Conservation (phyloP, 2,113 vertebrate genomes). For the Pseudorectes ferrugineus region DNA sequence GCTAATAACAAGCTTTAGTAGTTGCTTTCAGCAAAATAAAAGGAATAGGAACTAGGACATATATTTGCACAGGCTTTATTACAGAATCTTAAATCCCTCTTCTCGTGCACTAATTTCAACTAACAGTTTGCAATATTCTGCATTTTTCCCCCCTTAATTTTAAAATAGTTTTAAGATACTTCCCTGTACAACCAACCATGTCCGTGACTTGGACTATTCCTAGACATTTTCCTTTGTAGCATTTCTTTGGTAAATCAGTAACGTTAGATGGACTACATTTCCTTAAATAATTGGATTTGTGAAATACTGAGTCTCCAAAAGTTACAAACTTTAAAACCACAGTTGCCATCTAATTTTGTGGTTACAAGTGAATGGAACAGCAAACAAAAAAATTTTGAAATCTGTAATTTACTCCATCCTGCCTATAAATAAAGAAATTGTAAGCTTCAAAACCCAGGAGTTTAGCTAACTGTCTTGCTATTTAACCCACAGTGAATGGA, state of each 20-base stretch:
- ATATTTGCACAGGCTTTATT: not conserved
- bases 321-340: not conserved
- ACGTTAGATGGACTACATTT: not conserved
- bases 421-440: not conserved
- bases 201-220: not conserved
- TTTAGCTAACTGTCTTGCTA: not conserved
- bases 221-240: not conserved
- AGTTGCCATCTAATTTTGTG: not conserved
- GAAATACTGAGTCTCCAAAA: not conserved
- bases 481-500: not conserved
- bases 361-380: not conserved
- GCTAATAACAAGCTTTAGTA: conserved; percentile 24
- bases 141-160: not conserved
- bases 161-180: not conserved
- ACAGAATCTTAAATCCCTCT: not conserved
- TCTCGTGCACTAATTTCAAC: not conserved
- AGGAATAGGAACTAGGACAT: not conserved
- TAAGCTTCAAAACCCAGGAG: not conserved
- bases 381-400: not conserved
- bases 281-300: not conserved
- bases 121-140: not conserved
- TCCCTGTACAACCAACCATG: not conserved
- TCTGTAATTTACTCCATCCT: conserved; percentile 5
- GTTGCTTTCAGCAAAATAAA: conserved; percentile 9
- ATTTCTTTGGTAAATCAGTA: not conserved